phyloP scores from a whole-genome alignment of 1,140 invertebrate genomes.

The Drosophila mauritiana region DNA sequence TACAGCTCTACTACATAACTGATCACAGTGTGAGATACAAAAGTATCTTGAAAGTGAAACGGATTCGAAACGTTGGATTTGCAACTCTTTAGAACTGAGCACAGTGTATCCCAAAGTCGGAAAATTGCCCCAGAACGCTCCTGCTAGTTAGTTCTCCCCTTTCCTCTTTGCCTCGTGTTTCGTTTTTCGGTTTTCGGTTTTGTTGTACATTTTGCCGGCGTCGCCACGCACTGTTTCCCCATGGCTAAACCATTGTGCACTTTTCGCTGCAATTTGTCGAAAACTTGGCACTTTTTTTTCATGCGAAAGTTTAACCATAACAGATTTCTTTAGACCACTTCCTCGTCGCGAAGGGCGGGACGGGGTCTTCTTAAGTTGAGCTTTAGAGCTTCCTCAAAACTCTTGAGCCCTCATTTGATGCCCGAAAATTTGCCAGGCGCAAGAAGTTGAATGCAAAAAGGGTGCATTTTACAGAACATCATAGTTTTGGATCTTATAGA shows the following conservation, averaged over 20 bases:
- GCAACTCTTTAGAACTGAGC: not conserved
- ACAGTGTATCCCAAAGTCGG: slow-evolving; percentile 8
- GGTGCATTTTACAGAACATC: slow-evolving; percentile 2
- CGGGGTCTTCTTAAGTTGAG: slow-evolving; percentile 4
- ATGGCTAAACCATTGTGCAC: slow-evolving; percentile 65
- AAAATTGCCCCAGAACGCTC: slow-evolving; percentile 8
- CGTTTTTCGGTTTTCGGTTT: slow-evolving; percentile 28
- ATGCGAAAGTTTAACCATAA: slow-evolving; percentile 74
- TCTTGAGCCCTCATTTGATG: slow-evolving; percentile 32
- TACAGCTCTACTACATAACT: not conserved
- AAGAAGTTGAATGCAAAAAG: not conserved
- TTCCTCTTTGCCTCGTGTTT: slow-evolving; percentile 25
- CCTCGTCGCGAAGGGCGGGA: slow-evolving; percentile 1
- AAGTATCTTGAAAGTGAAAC: not conserved
- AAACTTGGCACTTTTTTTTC: slow-evolving; percentile 43
- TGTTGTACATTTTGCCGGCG: slow-evolving; percentile 46
- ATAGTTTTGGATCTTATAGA: not conserved
- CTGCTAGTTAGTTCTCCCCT: not conserved
- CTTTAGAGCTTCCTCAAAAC: slow-evolving; percentile 16
- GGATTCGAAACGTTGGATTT: not conserved
- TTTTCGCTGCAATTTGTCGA: slow-evolving; percentile 80
- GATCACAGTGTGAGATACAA: not conserved
- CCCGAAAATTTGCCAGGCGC: slow-evolving; percentile 18
- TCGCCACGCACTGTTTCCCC: slow-evolving; percentile 75
- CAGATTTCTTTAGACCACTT: slow-evolving; percentile 66